These are phyloP conservation scores for Apamea anceps DNA, from an alignment of 2,888 invertebrate genomes.

Conservation along the genomic window DNA sequence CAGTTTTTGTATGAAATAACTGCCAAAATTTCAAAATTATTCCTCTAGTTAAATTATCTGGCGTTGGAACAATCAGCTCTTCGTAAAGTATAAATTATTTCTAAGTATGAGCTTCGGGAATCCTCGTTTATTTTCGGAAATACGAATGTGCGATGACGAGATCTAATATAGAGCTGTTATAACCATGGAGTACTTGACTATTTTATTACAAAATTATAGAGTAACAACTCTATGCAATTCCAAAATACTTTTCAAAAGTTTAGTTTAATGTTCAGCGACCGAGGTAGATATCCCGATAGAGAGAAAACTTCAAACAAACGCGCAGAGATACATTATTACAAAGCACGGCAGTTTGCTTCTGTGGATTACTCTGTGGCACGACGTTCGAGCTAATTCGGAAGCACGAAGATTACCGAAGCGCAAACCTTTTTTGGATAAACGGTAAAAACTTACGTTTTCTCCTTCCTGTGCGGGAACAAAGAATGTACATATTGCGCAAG, in stretches of 20 bases:
- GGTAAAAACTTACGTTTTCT: constrained; percentile 50
- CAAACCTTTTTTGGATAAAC: too few species aligned
- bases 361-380: too few species aligned
- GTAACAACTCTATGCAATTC: background rate
- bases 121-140: background rate
- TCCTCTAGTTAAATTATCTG: too few species aligned
- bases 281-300: background rate
- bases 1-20: too few species aligned
- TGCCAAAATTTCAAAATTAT: too few species aligned
- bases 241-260: background rate
- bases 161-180: background rate
- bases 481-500: constrained; percentile 79
- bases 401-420: background rate
- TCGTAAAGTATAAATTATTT: background rate
- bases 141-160: background rate
- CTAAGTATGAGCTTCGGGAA: background rate
- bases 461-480: constrained; percentile 79
- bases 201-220: background rate
- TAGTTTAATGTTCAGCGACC: background rate
- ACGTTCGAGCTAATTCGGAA: background rate
- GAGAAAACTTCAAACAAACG: background rate
- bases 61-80: too few species aligned
- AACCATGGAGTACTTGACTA: background rate
- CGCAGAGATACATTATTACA: background rate
- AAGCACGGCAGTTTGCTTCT: background rate